phyloP scores from a whole-genome alignment of 2,113 vertebrate species.

The Fukomys damarensis region DNA sequence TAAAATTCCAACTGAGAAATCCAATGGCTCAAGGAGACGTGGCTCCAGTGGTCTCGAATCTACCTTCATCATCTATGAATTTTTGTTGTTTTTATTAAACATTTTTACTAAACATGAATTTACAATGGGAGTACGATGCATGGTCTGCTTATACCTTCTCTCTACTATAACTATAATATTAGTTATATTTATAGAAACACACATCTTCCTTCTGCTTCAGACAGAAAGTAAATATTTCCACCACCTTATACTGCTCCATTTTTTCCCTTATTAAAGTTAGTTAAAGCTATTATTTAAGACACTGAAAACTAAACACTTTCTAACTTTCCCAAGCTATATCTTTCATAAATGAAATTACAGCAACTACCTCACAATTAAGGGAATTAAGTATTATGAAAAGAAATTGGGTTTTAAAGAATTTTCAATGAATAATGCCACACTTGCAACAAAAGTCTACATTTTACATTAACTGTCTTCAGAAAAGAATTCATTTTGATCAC shows the following conservation, averaged over 20 bases:
- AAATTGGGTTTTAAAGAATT: constrained; percentile 72
- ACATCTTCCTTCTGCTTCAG: neutral
- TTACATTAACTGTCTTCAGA: constrained; percentile 62
- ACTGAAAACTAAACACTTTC: constrained; percentile 12
- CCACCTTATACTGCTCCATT: neutral
- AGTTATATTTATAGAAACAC: neutral
- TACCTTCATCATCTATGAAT: neutral
- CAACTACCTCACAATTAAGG: constrained; percentile 20
- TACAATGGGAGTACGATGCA: neutral
- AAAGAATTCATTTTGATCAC: constrained; percentile 73
- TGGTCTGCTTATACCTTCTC: neutral
- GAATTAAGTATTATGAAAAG: constrained; percentile 71
- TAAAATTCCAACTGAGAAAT: neutral
- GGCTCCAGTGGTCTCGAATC: neutral
- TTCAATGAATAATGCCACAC: constrained; percentile 74
- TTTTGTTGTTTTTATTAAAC: neutral
- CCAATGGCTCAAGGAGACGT: neutral
- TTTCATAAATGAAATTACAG: constrained; percentile 22
- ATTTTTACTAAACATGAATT: neutral
- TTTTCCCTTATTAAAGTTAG: constrained; percentile 34
- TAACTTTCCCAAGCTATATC: neutral
- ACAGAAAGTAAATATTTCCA: constrained; percentile 30
- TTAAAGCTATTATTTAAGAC: constrained; percentile 13
- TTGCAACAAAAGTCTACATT: constrained; percentile 64
- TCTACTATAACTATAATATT: neutral